A percentile compares a stretch with the other conserved stretches of the same genome.
These are phyloP conservation scores for Mythimna pallens DNA, from an alignment of 2,888 invertebrate species.

Conservation along the genomic window DNA sequence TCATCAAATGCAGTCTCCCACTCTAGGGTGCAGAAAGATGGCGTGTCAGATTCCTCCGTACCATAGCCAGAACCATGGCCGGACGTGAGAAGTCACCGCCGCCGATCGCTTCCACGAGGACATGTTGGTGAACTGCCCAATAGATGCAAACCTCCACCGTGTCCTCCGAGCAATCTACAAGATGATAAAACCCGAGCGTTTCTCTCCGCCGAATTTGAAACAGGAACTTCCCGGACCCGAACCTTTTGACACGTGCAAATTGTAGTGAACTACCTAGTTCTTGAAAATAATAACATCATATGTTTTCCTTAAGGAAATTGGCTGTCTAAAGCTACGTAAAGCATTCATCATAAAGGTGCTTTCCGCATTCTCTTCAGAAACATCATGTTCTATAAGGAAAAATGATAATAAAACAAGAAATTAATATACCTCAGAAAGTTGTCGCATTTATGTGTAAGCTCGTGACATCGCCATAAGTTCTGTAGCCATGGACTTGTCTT, in stretches of 20 bases:
- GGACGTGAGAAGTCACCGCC: no score
- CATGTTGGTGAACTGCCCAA: no score
- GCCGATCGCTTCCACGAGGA: no score
- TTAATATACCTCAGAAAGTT: background rate
- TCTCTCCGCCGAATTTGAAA: no score
- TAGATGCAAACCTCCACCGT: no score
- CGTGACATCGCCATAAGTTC: conserved; percentile 21
- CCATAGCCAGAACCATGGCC: no score
- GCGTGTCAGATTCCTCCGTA: no score
- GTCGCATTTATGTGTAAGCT: conserved; percentile 19
- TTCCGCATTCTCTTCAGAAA: background rate
- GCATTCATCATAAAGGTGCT: background rate
- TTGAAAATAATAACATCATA: background rate
- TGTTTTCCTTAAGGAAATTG: background rate
- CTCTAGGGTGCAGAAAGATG: no score
- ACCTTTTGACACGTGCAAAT: background rate
- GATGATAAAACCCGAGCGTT: no score
- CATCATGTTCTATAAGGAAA: background rate
- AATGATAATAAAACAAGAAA: background rate
- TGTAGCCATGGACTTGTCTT: conserved; percentile 43
- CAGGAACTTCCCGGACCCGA: no score
- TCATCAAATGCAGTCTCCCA: no score
- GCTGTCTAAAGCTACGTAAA: background rate
- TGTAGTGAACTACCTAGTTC: background rate
- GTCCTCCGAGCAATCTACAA: no score